phyloP scores from a whole-genome alignment of 2,888 invertebrate genomes.

The Cynaeus angustus region DNA sequence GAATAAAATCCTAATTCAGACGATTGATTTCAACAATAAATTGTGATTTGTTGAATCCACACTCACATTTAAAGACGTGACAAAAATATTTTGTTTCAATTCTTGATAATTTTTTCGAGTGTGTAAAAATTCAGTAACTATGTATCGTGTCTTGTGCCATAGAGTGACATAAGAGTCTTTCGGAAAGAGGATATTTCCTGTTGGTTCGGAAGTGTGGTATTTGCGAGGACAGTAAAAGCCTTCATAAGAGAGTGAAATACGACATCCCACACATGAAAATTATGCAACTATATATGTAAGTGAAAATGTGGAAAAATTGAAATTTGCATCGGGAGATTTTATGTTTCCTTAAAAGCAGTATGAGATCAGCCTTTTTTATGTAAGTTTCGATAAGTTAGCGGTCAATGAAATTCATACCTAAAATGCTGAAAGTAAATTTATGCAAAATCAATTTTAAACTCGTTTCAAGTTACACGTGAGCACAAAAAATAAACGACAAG shows the following conservation, averaged over 20 bases:
- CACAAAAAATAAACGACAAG: slow-evolving; percentile 4
- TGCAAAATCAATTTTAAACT: slow-evolving; percentile 38
- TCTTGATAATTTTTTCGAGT: neutral
- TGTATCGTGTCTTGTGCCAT: slow-evolving; percentile 3
- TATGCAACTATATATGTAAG: slow-evolving; percentile 41
- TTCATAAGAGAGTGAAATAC: slow-evolving; percentile 38
- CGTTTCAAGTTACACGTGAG: slow-evolving; percentile 3
- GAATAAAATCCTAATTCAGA: slow-evolving; percentile 23
- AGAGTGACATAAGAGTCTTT: slow-evolving; percentile 31
- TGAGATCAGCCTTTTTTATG: slow-evolving; percentile 28
- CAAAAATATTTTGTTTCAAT: neutral
- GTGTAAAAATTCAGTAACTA: slow-evolving; percentile 3
- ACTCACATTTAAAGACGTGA: neutral
- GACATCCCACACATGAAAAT: slow-evolving; percentile 33
- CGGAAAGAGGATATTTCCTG: slow-evolving; percentile 39
- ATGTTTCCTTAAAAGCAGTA: slow-evolving; percentile 39
- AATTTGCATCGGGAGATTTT: slow-evolving; percentile 32
- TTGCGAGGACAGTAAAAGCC: slow-evolving; percentile 37
- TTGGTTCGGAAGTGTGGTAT: slow-evolving; percentile 29
- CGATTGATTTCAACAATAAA: slow-evolving; percentile 27
- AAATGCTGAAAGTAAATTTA: slow-evolving; percentile 40
- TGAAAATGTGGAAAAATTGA: slow-evolving; percentile 41
- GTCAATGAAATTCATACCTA: slow-evolving; percentile 40
- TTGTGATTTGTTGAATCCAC: neutral
- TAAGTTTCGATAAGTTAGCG: slow-evolving; percentile 33